These are phyloP conservation scores for Chlorodrepanis virens DNA, from an alignment of 2,113 vertebrate species.

Conservation along the genomic window DNA sequence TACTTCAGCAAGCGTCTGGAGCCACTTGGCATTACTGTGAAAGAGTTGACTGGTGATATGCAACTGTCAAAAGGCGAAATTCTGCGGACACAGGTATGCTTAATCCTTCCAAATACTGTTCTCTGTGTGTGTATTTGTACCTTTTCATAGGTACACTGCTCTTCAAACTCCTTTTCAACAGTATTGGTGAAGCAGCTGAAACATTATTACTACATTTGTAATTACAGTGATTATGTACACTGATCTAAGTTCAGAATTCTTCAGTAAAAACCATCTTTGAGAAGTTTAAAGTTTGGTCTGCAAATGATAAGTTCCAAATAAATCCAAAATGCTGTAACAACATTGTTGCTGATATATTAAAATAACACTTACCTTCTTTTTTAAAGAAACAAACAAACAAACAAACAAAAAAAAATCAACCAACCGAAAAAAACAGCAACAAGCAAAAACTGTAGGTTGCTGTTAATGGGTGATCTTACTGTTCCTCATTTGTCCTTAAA, in stretches of 20 bases:
- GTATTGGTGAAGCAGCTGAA: not conserved
- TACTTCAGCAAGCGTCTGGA: conserved; percentile 97
- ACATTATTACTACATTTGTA: not conserved
- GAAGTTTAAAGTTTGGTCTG: not conserved
- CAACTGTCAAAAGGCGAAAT: conserved; percentile 98
- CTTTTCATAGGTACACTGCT: not conserved
- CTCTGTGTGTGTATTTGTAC: not conserved
- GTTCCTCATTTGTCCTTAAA: not conserved
- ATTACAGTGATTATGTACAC: not conserved
- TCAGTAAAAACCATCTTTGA: not conserved
- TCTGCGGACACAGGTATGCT: conserved; percentile 91
- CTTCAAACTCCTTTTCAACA: not conserved
- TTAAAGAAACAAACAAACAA: not conserved
- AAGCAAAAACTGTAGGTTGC: not conserved
- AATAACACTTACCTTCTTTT: not conserved
- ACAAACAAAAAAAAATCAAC: not conserved
- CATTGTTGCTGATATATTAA: not conserved
- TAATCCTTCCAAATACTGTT: not conserved
- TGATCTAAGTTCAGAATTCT: not conserved
- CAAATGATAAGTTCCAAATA: not conserved
- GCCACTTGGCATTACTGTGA: conserved; percentile 89
- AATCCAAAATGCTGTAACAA: not conserved
- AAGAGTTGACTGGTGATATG: conserved; percentile 97
- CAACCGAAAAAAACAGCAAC: not conserved
- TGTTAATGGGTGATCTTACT: not conserved